Evolutionary conservation across 1,140 invertebrate species (phyloP), one percentile per base, ranked within the genome.

Genomic region (Lamellibrachia luymesi): DNA sequence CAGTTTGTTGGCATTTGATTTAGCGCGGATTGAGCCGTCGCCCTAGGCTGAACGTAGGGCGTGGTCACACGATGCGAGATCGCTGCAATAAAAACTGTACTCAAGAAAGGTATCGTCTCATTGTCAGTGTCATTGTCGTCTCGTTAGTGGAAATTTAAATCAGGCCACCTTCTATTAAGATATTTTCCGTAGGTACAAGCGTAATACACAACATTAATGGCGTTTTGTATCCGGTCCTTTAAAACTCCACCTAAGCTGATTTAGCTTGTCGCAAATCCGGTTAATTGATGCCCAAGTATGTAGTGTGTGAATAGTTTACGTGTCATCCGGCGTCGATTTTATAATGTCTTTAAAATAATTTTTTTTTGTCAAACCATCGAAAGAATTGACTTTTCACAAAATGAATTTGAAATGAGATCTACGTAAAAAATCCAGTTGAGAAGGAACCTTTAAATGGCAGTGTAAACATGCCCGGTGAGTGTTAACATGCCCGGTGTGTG

Each of bases 1-100:
- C 64, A 22, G 64, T 80, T 80, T 80, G 64, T 80, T 80, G 64
- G 64, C 64, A 80, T 80, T 80, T 80, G 64, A 80, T 80, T 80
- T 80, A 80, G 64, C 64, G 17, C 64, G 64, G 64, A 80, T 80
- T 80, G 64, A 80, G 64, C 64, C 64, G 17, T 80, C 25, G 64
- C 64, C 64, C 6, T 2, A 17, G 64, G 64, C 64, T 80, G 64
- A 80, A 80, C 64, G 64, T 22, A 80, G 64, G 64, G 64, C 64
- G 64, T 10, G 64, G 64, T 22, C 64, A 22, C 13, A 22, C 64
- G 64, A 80, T 80, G 64, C 64, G 64, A 80, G 64, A 10, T 80
- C 64, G 64, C 13, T 80, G 64, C 64, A 80, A 80, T 80, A 80
- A 80, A 80, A 80, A 80, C 13, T 80, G 64, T 80, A 80, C 64